phyloP scores from a whole-genome alignment of 2,888 invertebrate species.

The Pandemis corylana region DNA sequence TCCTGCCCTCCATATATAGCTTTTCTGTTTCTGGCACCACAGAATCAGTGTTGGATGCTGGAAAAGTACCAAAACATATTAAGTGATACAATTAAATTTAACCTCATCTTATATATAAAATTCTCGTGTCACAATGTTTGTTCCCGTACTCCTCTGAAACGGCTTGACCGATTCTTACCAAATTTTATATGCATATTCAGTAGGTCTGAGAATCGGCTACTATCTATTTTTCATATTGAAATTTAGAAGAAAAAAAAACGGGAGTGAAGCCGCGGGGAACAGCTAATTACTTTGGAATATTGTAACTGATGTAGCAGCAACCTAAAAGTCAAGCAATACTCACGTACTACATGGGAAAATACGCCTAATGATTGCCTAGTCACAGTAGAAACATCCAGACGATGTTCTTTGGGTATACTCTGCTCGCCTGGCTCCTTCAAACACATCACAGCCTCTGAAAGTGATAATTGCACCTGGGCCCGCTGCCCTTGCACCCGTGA shows the following conservation, averaged over 20 bases:
- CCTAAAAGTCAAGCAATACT: constrained; percentile 60
- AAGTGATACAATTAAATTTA: not conserved
- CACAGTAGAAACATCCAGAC: constrained; percentile 95
- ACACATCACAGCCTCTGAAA: constrained; percentile 92
- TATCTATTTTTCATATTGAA: too few species aligned
- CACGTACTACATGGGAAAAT: constrained; percentile 93
- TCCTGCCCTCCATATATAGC: constrained; percentile 95
- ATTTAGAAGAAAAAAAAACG: too few species aligned
- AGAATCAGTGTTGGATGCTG: constrained; percentile 87
- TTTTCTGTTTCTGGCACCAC: constrained; percentile 92
- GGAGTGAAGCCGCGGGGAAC: too few species aligned
- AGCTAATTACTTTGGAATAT: constrained; percentile 8
- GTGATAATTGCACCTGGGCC: constrained; percentile 94
- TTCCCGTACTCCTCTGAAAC: too few species aligned
- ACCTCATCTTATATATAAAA: too few species aligned
- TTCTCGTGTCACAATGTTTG: too few species aligned
- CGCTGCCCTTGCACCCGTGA: constrained; percentile 91
- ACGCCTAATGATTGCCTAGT: constrained; percentile 96
- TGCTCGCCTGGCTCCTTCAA: constrained; percentile 91
- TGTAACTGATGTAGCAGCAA: not conserved
- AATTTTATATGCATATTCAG: too few species aligned
- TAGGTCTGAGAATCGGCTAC: too few species aligned
- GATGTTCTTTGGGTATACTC: constrained; percentile 95
- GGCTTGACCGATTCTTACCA: too few species aligned
- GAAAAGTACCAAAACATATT: constrained; percentile 44